These are phyloP conservation scores for Micoletzkya japonica DNA, from an alignment of 2,888 invertebrate genomes.

Conservation along the genomic window DNA sequence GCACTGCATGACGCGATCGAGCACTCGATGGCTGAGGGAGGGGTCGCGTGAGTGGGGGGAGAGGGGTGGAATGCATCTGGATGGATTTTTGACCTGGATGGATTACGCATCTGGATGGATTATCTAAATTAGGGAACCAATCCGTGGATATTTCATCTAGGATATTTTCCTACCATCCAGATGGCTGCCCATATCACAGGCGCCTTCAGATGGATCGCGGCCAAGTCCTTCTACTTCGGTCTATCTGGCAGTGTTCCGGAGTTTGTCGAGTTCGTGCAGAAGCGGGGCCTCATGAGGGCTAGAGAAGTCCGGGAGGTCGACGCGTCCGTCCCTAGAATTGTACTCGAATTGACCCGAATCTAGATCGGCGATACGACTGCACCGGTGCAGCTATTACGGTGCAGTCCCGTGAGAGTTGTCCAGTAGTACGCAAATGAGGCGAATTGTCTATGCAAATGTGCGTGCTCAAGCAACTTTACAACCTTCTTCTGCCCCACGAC, in stretches of 20 bases:
- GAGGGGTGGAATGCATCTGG: background rate
- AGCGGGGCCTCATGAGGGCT: background rate
- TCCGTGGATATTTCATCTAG: background rate
- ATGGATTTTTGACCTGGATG: background rate
- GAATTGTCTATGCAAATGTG: too few relatives aligned
- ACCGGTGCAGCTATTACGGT: too few relatives aligned
- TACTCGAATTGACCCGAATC: constrained; percentile 17
- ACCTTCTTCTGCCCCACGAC: too few relatives aligned
- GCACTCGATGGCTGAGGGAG: constrained; percentile 70
- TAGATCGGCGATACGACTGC: too few relatives aligned
- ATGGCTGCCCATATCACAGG: constrained; percentile 17
- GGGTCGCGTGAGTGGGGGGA: constrained; percentile 67
- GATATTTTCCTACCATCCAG: too few relatives aligned
- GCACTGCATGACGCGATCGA: constrained; percentile 75
- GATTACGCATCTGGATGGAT: background rate
- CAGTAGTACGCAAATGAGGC: too few relatives aligned
- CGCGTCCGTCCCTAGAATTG: constrained; percentile 18
- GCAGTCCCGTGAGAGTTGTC: too few relatives aligned
- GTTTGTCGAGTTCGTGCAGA: constrained; percentile 74
- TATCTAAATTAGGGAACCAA: background rate
- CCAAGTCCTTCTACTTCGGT: constrained; percentile 91
- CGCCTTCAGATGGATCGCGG: constrained; percentile 77
- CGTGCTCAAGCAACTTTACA: too few relatives aligned
- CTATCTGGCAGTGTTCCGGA: constrained; percentile 83
- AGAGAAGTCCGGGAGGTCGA: constrained; percentile 12